Percentiles rank a stretch among this genome's conserved stretches.
Conservation (phyloP, 2,113 vertebrate genomes). For the Tachysurus vachellii region DNA sequence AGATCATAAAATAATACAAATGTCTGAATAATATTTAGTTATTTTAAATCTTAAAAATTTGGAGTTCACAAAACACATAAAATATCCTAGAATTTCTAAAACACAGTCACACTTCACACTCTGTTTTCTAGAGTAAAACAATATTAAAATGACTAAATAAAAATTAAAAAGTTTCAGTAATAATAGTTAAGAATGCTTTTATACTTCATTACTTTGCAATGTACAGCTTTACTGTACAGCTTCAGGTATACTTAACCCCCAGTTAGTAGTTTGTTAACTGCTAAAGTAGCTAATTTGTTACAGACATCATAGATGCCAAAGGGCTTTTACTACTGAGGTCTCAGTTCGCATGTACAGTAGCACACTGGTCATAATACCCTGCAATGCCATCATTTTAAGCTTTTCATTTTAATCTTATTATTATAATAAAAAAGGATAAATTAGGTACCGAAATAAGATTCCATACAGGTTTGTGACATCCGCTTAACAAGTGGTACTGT, state of each 20-base stretch:
- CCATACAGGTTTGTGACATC: not conserved
- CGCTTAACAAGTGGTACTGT: not conserved
- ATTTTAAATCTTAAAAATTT: too few relatives aligned
- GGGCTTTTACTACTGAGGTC: not conserved
- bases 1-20: not conserved
- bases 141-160: not conserved
- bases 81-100: not conserved
- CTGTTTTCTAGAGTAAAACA: not conserved
- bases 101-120: not conserved
- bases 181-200: not conserved
- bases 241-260: not conserved
- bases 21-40: too few relatives aligned
- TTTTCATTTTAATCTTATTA: too few relatives aligned
- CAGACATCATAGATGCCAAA: not conserved
- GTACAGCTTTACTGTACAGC: not conserved
- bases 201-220: not conserved
- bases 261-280: not conserved
- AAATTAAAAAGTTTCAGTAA: not conserved
- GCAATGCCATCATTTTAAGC: not conserved
- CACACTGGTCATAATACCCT: not conserved
- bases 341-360: not conserved
- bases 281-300: not conserved
- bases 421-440: not conserved
- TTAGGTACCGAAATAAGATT: not conserved
- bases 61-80: too few relatives aligned